Conservation (phyloP, 2,113 vertebrate species). For the Argyrosomus japonicus region DNA sequence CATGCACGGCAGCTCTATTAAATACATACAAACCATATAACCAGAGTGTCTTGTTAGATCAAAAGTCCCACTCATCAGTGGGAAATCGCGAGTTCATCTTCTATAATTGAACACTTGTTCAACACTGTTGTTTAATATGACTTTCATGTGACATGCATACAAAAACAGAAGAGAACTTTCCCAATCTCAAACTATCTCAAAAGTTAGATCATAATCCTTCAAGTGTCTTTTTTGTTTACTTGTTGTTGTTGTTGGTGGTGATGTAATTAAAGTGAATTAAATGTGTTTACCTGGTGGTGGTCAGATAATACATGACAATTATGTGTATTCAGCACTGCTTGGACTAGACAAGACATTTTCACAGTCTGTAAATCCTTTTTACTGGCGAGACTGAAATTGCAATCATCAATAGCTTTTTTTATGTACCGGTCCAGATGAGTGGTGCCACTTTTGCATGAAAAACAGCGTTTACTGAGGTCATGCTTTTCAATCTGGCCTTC, state of each 20-base stretch:
- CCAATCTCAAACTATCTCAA: background rate
- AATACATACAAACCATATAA: background rate
- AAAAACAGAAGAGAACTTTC: background rate
- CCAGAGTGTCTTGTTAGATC: background rate
- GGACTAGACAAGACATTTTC: background rate
- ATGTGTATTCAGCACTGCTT: background rate
- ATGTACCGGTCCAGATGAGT: background rate
- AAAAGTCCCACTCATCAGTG: background rate
- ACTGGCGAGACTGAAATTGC: background rate
- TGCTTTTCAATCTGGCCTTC: background rate
- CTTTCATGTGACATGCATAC: background rate
- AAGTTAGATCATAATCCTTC: background rate
- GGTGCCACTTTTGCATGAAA: background rate
- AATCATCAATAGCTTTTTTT: conserved; percentile 7
- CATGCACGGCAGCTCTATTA: background rate
- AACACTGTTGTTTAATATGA: background rate
- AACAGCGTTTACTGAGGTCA: conserved; percentile 9
- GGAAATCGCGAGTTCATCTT: background rate
- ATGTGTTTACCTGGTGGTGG: background rate
- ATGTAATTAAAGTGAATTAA: background rate
- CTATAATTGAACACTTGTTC: background rate
- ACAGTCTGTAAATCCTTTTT: conserved; percentile 3
- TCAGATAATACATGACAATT: background rate
- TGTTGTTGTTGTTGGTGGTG: too few relatives aligned
- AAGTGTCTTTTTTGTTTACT: background rate